phyloP scores from a whole-genome alignment of 1,140 invertebrate genomes.

The Oryzaephilus surinamensis region DNA sequence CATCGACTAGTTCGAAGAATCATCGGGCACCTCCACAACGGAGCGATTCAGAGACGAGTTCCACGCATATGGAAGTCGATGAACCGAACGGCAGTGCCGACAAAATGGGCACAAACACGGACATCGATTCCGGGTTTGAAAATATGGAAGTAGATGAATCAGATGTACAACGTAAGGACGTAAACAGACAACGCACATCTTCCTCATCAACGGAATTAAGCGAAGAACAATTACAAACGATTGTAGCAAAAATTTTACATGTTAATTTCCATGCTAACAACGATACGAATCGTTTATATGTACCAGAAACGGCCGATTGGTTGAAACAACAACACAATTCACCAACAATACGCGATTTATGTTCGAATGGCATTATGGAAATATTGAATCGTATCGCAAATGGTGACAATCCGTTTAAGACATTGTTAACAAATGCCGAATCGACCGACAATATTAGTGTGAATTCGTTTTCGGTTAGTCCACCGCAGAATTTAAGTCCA shows the following conservation, averaged over 20 bases:
- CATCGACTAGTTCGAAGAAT: constrained; percentile 24
- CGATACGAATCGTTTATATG: constrained; percentile 41
- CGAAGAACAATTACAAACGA: constrained; percentile 49
- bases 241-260: constrained; percentile 48
- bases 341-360: constrained; percentile 42
- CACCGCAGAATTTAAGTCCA: constrained; percentile 20
- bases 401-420: constrained; percentile 49
- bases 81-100: constrained; percentile 38
- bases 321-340: constrained; percentile 38
- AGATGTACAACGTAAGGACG: constrained; percentile 31
- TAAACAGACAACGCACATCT: constrained; percentile 25
- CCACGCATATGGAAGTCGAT: constrained; percentile 47
- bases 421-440: constrained; percentile 41
- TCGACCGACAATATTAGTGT: constrained; percentile 31
- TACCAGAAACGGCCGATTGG: constrained; percentile 50
- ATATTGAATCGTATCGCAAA: constrained; percentile 49
- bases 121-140: constrained; percentile 65
- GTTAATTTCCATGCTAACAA: background rate
- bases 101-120: constrained; percentile 42
- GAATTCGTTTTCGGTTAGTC: constrained; percentile 28
- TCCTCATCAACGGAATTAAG: constrained; percentile 31
- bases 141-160: constrained; percentile 57
- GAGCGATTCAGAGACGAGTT: constrained; percentile 33
- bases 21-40: constrained; percentile 21
- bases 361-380: constrained; percentile 58